Percentiles rank a stretch among this genome's conserved stretches.
Evolutionary conservation across 2,113 vertebrate species (phyloP).

Genomic region (Asarcornis scutulata): DNA sequence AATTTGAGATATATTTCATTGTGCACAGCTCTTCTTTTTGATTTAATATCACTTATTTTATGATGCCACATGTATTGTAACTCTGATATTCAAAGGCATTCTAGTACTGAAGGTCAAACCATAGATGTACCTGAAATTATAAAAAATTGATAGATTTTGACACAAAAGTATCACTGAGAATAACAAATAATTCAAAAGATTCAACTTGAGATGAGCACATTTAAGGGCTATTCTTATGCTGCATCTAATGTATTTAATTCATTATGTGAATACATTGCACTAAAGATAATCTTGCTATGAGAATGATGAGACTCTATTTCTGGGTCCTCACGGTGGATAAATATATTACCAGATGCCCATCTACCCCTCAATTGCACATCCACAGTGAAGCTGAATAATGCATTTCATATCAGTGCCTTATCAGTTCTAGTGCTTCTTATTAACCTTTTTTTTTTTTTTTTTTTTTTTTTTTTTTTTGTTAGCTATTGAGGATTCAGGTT

Average conservation of each 20-base stretch:
- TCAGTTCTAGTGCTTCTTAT: neutral
- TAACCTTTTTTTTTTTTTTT: neutral
- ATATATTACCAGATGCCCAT: neutral
- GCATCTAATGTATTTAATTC: slow-evolving; percentile 1
- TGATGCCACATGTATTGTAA: slow-evolving; percentile 1
- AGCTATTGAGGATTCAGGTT: neutral
- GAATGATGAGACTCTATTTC: neutral
- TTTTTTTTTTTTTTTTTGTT: neutral
- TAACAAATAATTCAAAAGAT: neutral
- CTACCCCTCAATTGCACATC: neutral
- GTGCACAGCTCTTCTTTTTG: slow-evolving; percentile 1
- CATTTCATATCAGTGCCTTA: neutral
- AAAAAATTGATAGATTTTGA: slow-evolving; percentile 21
- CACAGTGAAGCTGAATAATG: neutral
- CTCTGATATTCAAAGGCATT: slow-evolving; percentile 46
- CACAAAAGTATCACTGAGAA: neutral
- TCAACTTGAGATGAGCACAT: neutral
- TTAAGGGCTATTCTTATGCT: neutral
- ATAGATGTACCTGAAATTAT: slow-evolving; percentile 42
- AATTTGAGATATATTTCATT: slow-evolving; percentile 18
- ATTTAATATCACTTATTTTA: slow-evolving; percentile 39
- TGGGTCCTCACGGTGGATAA: neutral
- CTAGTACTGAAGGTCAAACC: slow-evolving; percentile 40
- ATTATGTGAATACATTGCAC: neutral
- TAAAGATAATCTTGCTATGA: neutral